phyloP scores from a whole-genome alignment of 1,140 invertebrate species.

The Drosophila hydei region DNA sequence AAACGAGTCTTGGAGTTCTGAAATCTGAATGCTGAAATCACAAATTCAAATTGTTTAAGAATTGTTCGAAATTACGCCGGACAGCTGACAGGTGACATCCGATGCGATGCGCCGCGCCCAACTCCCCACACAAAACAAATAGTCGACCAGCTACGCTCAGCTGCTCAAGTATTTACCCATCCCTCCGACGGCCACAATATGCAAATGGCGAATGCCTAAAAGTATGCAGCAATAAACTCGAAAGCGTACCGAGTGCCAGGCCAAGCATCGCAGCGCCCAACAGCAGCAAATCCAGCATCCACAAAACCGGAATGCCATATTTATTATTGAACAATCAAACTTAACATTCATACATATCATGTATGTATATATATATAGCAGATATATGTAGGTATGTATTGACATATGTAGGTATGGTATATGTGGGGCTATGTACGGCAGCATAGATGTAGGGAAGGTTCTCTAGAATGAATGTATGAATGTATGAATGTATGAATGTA shows the following conservation, averaged over 20 bases:
- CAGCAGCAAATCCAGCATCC: not conserved
- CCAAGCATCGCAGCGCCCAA: too few species aligned
- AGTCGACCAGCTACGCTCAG: conserved; percentile 1
- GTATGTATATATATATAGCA: too few species aligned
- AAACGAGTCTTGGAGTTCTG: not conserved
- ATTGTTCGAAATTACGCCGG: conserved; percentile 10
- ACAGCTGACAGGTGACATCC: conserved; percentile 29
- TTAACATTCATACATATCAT: not conserved
- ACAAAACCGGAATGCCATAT: not conserved
- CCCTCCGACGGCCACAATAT: not conserved
- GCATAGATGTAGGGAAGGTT: not conserved
- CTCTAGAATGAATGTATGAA: not conserved
- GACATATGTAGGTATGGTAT: not conserved
- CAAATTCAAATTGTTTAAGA: conserved; percentile 39
- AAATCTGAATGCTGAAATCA: conserved; percentile 29
- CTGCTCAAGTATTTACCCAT: not conserved
- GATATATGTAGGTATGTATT: too few species aligned
- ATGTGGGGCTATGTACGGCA: not conserved
- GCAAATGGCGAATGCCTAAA: conserved; percentile 1
- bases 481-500: conserved; percentile 1
- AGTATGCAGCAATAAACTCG: conserved; percentile 1
- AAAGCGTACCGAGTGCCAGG: not conserved
- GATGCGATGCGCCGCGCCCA: not conserved
- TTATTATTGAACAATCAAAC: not conserved
- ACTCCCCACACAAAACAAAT: not conserved